A percentile compares a stretch with the other conserved stretches of the same genome.
phyloP scores from a whole-genome alignment of 2,888 invertebrate genomes.

The Rhorus exstirpatorius region DNA sequence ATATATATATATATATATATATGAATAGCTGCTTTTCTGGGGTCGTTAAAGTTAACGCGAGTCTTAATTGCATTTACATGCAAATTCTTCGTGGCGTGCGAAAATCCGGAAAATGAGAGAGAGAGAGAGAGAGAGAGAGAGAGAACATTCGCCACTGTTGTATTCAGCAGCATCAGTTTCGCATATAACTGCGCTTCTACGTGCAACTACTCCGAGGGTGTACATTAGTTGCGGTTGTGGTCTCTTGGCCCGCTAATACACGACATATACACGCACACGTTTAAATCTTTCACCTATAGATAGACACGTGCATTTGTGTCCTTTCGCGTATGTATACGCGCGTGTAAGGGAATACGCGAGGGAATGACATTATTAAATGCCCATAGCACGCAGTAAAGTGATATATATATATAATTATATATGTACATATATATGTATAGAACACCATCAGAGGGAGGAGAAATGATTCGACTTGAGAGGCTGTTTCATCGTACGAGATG shows the following conservation, averaged over 20 bases:
- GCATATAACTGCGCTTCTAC: constrained; percentile 67
- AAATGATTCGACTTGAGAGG: no score
- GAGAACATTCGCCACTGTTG: constrained; percentile 44
- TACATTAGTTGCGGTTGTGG: constrained; percentile 49
- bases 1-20: constrained; percentile 28
- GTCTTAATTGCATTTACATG: constrained; percentile 81
- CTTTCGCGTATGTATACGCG: constrained; percentile 17
- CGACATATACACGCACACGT: constrained; percentile 57
- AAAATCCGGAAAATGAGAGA: constrained; percentile 29
- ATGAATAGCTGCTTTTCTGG: constrained; percentile 52
- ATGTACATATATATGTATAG: no score
- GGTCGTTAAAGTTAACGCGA: constrained; percentile 74
- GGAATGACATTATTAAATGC: constrained; percentile 16
- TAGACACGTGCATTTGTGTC: not conserved
- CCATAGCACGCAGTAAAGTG: constrained; percentile 11
- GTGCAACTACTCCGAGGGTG: constrained; percentile 45
- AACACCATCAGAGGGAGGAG: no score
- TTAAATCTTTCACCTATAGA: constrained; percentile 32
- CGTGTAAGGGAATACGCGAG: constrained; percentile 41
- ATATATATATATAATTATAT: not conserved
- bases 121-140: constrained; percentile 14
- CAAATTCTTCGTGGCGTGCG: constrained; percentile 76
- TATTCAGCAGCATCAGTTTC: constrained; percentile 16
- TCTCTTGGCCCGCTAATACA: constrained; percentile 40
- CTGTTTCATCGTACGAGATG: no score